Conservation (phyloP, 2,113 vertebrate species). For the Megaceryle torquata region DNA sequence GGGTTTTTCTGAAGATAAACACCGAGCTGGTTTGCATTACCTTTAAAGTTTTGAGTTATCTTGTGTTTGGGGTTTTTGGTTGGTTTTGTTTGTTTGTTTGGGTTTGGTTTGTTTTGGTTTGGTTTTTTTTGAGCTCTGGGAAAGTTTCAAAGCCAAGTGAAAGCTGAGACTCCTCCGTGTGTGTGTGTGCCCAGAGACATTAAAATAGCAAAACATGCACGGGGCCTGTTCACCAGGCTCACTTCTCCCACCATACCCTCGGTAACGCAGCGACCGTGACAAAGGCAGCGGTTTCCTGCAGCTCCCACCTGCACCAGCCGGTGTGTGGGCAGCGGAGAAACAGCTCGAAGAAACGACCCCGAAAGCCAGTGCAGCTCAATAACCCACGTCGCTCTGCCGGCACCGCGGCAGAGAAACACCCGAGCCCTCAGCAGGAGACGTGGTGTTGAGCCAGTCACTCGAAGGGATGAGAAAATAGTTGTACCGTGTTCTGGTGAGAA, state of each 20-base stretch:
- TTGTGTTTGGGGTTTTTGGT: too few relatives aligned
- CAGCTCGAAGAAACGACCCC: neutral
- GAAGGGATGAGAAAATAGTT: neutral
- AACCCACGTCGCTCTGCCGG: neutral
- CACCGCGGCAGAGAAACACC: neutral
- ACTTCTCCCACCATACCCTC: neutral
- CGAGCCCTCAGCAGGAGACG: accelerated
- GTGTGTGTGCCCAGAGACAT: neutral
- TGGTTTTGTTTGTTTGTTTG: neutral
- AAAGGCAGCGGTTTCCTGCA: neutral
- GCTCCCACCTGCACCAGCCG: neutral
- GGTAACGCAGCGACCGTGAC: accelerated
- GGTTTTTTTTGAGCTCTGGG: neutral
- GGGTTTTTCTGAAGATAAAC: neutral
- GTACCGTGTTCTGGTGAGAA: neutral
- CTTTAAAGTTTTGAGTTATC: neutral
- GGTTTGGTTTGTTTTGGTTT: neutral
- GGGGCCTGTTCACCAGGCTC: neutral
- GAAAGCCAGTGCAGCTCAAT: neutral
- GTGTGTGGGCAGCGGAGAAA: neutral
- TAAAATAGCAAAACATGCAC: neutral
- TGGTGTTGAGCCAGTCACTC: too few relatives aligned
- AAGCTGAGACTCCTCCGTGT: neutral
- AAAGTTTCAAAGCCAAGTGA: neutral
- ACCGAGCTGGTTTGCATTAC: neutral